Evolutionary conservation across 92 coral and sea anemone genomes (phyloP), one percentile per base, ranked within the genome.

Genomic region (Pocillopora meandrina): DNA sequence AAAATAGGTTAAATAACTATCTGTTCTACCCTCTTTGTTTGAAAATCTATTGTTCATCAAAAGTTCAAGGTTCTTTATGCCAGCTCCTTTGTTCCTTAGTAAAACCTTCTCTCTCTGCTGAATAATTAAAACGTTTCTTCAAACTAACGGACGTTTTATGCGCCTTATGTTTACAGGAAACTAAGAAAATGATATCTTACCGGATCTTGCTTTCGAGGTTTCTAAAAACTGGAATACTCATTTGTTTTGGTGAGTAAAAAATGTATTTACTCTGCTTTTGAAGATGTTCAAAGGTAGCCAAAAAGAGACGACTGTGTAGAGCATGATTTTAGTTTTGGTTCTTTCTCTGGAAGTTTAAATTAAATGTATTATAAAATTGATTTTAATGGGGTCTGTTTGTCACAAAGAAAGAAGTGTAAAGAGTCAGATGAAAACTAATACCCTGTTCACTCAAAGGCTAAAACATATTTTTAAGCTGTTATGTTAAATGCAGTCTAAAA

Each of bases 181-280:
- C 1, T 9, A 26, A 1, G 31, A 15, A 80, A 67, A 81, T 81
- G 85, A 59, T 55, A 66, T 71, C 12, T 20, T 81, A 12, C 70
- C 59, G 70, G 69, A 77, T 81, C 70, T 77, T 57, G 56, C 3
- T 71, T 70, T 59, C 68, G 77, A 59, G 77, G 65, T 74, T 74
- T 35, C 78, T 74, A 56, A 42, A 42, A 42, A 56, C 8, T 23
- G 78, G 78, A 61, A 59, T 76, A 23, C 1, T 15, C 47, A 76
- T 10, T 61, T 76, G 66, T 61, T 59, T 59, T 59, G 85, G 85
- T 81, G 65, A 81, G 84, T 80, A 12, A 80, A 17, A 31, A 26
- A 33, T 11, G 47, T 20, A 12, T 67, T 12, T 62, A n/a, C 17
- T 36, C 1, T 12, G n/a, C 2, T 34, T 14, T 20, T 74, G 14